phyloP scores from a whole-genome alignment of 2,797 vertebrate genomes.

The Hyperoplus lanceolatus region DNA sequence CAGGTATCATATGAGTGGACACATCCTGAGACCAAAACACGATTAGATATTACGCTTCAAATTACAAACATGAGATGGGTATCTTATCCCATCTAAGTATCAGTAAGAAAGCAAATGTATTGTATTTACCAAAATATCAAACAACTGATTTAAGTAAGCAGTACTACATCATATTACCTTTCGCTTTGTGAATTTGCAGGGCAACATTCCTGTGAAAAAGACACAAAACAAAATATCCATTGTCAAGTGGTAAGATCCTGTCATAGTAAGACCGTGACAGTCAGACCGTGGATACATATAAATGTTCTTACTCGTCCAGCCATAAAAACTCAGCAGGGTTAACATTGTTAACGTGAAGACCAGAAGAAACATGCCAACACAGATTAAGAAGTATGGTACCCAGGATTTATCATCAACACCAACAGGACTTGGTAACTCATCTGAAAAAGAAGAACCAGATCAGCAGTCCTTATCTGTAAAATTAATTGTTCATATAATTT shows the following conservation, averaged over 20 bases:
- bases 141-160: not conserved
- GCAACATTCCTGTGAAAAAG: conserved; percentile 30
- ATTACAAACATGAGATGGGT: not conserved
- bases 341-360: conserved; percentile 22
- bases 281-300: not conserved
- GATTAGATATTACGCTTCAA: not conserved
- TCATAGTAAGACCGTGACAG: too few relatives aligned
- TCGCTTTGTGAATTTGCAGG: not conserved
- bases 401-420: not conserved
- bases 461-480: not conserved
- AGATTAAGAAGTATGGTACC: conserved; percentile 59
- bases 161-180: conserved; percentile 45
- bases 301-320: conserved; percentile 51
- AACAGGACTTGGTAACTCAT: fast-evolving
- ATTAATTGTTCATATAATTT: not conserved
- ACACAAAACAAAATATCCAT: not conserved
- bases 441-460: conserved; percentile 1
- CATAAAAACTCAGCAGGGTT: conserved; percentile 9
- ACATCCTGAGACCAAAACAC: conserved; percentile 48
- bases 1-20: conserved; percentile 19
- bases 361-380: conserved; percentile 27
- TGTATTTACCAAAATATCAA: not conserved
- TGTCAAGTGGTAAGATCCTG: not conserved
- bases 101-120: not conserved
- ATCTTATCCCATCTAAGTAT: not conserved